These are phyloP conservation scores for Spilogale gracilis DNA, from an alignment of 2,113 vertebrate species.

Conservation along the genomic window DNA sequence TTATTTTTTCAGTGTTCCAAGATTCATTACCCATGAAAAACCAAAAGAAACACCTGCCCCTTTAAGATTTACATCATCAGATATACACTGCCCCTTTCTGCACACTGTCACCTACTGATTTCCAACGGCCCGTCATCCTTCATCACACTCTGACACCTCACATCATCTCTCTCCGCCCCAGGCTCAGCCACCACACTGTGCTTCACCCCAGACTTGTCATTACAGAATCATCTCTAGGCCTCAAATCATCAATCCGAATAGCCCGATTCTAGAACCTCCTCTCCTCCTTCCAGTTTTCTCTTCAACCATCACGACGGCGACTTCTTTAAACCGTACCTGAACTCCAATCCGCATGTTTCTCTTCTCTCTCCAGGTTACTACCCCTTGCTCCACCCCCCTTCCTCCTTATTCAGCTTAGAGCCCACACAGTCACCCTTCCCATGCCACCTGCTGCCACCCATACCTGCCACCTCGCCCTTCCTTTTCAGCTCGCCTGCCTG, in stretches of 20 bases:
- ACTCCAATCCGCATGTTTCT: neutral
- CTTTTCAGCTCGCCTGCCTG: neutral
- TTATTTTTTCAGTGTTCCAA: too few relatives aligned
- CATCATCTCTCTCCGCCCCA: neutral
- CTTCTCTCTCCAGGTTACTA: neutral
- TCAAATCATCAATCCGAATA: rapidly evolving
- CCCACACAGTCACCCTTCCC: neutral
- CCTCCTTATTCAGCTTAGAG: neutral
- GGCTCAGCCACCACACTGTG: neutral
- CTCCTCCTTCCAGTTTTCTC: neutral
- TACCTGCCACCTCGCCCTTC: too few relatives aligned
- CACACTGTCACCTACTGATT: neutral
- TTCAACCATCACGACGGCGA: too few relatives aligned
- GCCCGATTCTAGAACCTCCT: neutral
- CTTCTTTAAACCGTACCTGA: too few relatives aligned
- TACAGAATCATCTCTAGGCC: neutral
- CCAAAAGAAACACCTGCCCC: neutral
- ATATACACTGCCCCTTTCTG: rapidly evolving
- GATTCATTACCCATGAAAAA: neutral
- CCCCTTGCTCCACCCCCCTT: neutral
- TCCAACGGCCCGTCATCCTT: neutral
- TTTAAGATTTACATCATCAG: neutral
- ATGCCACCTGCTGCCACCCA: rapidly evolving
- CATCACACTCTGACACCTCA: neutral
- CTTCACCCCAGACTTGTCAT: neutral